phyloP scores from a whole-genome alignment of 2,888 invertebrate genomes.

The Drosophila stalkeri region DNA sequence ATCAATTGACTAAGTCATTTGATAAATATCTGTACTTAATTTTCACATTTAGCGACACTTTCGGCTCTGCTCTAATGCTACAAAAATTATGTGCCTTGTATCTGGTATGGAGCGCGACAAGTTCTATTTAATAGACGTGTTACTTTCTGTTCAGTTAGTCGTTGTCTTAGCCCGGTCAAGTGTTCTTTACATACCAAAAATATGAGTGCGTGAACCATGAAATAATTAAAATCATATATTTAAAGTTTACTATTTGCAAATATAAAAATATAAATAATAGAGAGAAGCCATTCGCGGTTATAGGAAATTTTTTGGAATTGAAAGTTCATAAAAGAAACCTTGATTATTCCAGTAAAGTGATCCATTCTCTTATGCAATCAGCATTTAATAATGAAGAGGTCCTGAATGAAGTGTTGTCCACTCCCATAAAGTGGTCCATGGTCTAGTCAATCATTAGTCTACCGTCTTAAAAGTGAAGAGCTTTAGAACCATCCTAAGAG shows the following conservation, averaged over 20 bases:
- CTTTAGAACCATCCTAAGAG: neutral
- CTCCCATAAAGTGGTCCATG: neutral
- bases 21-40: conserved; percentile 46
- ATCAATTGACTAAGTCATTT: conserved; percentile 50
- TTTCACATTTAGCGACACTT: conserved; percentile 61
- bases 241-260: neutral
- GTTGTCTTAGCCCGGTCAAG: conserved; percentile 9
- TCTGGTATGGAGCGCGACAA: neutral
- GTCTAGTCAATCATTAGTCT: neutral
- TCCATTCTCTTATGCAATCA: no score
- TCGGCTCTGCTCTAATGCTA: conserved; percentile 48
- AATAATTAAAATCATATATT: neutral
- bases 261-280: neutral
- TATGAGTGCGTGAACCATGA: conserved; percentile 45
- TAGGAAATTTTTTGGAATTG: no score
- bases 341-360: no score
- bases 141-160: conserved; percentile 28
- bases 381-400: no score
- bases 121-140: conserved; percentile 29
- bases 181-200: conserved; percentile 1
- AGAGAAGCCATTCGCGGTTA: no score
- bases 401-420: neutral
- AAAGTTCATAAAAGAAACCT: no score
- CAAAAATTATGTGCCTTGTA: conserved; percentile 55
- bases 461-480: neutral